Base-by-base conservation (phyloP, 2,113 vertebrate genomes). In the Promerops cafer region DNA sequence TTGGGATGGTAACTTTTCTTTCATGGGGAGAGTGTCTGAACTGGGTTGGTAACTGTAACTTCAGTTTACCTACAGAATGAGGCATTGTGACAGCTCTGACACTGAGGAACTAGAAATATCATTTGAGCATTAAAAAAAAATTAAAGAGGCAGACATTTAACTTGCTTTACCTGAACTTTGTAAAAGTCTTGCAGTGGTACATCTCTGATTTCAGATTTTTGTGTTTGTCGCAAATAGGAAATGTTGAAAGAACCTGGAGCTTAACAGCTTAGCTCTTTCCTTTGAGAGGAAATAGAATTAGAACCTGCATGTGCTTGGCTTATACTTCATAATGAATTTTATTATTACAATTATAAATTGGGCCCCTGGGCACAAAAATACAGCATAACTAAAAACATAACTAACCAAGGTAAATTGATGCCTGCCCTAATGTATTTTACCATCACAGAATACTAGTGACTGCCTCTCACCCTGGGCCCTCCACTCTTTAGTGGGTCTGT, bases 211-310 rank as follows among this genome's bases (percentile, higher is more conserved):
- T 94, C 83, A 75, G 75, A 42, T 49, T 89, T 77, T 86, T 81
- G 47, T 77, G 37, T 95, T 90, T 93, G 83, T 84, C 3, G 0
- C 69, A 92, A 87, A 92, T 68, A 57, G 76, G 72, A 96, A 96
- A 93, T 65, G 61, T 79, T 90, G 83, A 90, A 96, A 96, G 68
- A 96, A 95, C 79, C 13, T 87, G 61, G 52, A 95, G 88, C 90
- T 95, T 96, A 93, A 94, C 90, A 95, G 83, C 88, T 96, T 96
- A 92, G 86, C 83, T 78, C 90, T 90, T 96, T 96, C 83, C 72
- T 95, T 86, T 89, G 85, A 90, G 65, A 95, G 83, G 86, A 92
- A 97, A 84, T 72, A 95, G 93, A 96, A 90, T 96, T 97, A 95
- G 88, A 92, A 87, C 23, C n/a, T 95, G 90, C 92, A 90, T 96